These are phyloP conservation scores for Chroicocephalus ridibundus DNA, from an alignment of 2,113 vertebrate species.

Conservation along the genomic window DNA sequence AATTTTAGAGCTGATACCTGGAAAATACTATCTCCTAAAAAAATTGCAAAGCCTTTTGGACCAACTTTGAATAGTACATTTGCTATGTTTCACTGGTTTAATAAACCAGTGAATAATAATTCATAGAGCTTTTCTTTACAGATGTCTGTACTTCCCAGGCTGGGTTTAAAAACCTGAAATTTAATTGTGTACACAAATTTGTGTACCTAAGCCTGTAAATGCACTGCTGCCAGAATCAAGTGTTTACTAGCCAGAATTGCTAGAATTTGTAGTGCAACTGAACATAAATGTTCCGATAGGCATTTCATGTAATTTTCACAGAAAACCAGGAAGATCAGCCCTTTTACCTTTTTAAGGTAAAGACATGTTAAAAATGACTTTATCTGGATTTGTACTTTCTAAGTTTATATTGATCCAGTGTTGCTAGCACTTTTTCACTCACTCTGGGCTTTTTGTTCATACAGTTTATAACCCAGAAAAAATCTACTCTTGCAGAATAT, in stretches of 20 bases:
- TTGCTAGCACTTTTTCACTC: neutral
- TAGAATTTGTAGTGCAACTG: neutral
- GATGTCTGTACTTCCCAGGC: neutral
- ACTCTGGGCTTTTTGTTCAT: neutral
- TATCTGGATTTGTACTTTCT: neutral
- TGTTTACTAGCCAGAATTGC: neutral
- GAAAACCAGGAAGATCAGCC: neutral
- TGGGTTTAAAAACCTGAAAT: neutral
- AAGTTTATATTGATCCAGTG: neutral
- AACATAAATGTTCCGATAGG: neutral
- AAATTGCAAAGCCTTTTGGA: neutral
- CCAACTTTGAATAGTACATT: neutral
- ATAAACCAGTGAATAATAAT: neutral
- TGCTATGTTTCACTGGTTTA: neutral
- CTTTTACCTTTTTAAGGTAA: neutral
- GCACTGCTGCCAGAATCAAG: neutral
- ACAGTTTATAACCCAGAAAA: neutral
- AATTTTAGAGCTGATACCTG: neutral
- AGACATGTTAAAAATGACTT: neutral
- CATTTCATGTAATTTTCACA: neutral
- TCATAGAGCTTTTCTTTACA: neutral
- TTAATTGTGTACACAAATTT: neutral
- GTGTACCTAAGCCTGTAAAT: neutral
- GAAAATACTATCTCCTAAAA: neutral
- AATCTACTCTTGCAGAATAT: neutral